Evolutionary conservation across 2,113 vertebrate species (phyloP).

Genomic region (Alexandromys fortis): DNA sequence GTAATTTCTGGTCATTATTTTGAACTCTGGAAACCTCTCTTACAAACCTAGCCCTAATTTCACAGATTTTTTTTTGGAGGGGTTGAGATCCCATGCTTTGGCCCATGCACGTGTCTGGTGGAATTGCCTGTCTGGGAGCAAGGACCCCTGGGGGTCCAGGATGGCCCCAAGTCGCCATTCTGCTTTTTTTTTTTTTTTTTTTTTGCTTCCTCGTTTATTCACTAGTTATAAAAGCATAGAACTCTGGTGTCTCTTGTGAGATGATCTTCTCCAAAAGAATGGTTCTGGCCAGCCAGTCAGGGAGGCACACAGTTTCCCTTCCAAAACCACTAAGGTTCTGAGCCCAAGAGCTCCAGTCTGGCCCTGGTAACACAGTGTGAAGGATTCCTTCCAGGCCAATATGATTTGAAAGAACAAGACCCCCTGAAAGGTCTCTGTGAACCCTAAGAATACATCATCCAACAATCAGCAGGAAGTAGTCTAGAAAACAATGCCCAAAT

Average conservation of each 20-base stretch:
- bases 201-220: neutral
- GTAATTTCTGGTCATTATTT: neutral
- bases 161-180: neutral
- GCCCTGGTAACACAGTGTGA: neutral
- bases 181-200: neutral
- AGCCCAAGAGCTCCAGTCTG: neutral
- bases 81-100: neutral
- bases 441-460: too few relatives aligned
- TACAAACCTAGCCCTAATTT: neutral
- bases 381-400: too few relatives aligned
- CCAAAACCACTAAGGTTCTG: neutral
- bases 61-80: neutral
- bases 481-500: too few relatives aligned
- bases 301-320: neutral
- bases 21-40: neutral
- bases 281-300: neutral
- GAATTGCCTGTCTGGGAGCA: neutral
- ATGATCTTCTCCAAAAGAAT: neutral
- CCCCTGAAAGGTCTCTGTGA: too few relatives aligned
- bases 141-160: too few relatives aligned
- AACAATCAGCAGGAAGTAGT: too few relatives aligned
- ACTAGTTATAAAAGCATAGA: neutral
- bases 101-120: rapidly evolving
- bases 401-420: too few relatives aligned
- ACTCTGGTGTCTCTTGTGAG: too few relatives aligned